phyloP scores from a whole-genome alignment of 2,113 vertebrate species.

The Psophia crepitans region DNA sequence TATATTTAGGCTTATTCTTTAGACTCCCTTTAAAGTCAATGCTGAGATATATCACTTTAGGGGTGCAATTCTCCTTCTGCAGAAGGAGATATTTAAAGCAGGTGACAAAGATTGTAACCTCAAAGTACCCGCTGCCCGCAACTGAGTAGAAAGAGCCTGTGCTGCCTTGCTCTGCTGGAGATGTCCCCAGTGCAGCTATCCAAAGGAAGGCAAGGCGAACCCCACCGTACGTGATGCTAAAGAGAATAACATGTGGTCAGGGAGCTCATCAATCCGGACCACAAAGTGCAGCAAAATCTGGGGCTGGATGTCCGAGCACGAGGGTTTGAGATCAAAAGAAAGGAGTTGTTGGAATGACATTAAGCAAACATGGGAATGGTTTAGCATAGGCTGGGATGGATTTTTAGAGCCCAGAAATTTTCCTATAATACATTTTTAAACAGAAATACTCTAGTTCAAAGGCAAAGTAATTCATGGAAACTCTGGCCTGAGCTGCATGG shows the following conservation, averaged over 20 bases:
- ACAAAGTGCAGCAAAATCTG: neutral
- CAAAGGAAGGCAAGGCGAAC: neutral
- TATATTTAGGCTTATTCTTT: neutral
- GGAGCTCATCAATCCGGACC: neutral
- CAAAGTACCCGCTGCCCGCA: neutral
- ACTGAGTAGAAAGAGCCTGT: neutral
- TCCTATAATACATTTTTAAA: constrained; percentile 7
- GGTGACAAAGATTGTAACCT: neutral
- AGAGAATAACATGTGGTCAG: neutral
- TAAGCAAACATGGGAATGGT: neutral
- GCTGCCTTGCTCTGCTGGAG: neutral
- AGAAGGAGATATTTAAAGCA: neutral
- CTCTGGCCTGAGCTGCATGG: neutral
- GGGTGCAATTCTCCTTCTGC: neutral
- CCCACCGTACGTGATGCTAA: neutral
- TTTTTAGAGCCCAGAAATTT: constrained; percentile 36
- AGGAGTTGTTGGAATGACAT: neutral
- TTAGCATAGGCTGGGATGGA: neutral
- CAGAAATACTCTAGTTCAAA: constrained; percentile 21
- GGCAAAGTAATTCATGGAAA: neutral
- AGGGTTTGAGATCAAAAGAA: neutral
- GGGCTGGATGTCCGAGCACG: neutral
- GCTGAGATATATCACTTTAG: neutral
- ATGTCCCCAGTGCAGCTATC: neutral
- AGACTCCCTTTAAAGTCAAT: neutral